Evolutionary conservation across 1,140 invertebrate species (phyloP).

Genomic region (Formica exsecta): DNA sequence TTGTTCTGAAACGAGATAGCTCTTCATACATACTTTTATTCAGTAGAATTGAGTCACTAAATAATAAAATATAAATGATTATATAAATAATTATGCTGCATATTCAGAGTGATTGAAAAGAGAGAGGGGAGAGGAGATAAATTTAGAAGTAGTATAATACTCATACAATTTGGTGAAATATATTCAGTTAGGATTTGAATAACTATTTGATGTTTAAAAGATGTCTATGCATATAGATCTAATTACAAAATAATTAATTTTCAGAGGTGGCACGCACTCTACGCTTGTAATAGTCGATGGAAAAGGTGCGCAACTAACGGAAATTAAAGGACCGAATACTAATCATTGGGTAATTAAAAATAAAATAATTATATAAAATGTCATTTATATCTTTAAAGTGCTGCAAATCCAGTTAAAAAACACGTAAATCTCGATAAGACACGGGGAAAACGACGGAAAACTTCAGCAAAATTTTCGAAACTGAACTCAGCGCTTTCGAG

Average conservation of each 20-base stretch:
- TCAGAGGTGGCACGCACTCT: constrained; percentile 94
- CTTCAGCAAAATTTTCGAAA: constrained; percentile 28
- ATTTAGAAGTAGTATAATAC: background rate
- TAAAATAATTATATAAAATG: background rate
- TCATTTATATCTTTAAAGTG: constrained; percentile 24
- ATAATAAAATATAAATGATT: constrained; percentile 14
- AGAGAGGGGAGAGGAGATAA: background rate
- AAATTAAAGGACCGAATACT: constrained; percentile 90
- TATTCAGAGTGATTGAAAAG: background rate
- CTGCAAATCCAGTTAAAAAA: background rate
- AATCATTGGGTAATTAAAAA: constrained; percentile 92
- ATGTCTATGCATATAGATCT: background rate
- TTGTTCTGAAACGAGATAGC: background rate
- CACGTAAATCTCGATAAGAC: background rate
- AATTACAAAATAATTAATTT: constrained; percentile 74
- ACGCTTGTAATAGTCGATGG: constrained; percentile 91
- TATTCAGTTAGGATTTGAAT: background rate
- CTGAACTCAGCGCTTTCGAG: background rate
- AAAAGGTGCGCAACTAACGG: constrained; percentile 89
- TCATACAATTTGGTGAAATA: background rate
- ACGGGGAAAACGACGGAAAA: background rate
- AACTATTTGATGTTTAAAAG: background rate
- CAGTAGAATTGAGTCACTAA: background rate
- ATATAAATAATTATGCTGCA: background rate
- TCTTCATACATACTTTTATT: background rate